A percentile compares a stretch with the other conserved stretches of the same genome.
phyloP scores from a whole-genome alignment of 23 tunicate species.

The Halocynthia roretzi region DNA sequence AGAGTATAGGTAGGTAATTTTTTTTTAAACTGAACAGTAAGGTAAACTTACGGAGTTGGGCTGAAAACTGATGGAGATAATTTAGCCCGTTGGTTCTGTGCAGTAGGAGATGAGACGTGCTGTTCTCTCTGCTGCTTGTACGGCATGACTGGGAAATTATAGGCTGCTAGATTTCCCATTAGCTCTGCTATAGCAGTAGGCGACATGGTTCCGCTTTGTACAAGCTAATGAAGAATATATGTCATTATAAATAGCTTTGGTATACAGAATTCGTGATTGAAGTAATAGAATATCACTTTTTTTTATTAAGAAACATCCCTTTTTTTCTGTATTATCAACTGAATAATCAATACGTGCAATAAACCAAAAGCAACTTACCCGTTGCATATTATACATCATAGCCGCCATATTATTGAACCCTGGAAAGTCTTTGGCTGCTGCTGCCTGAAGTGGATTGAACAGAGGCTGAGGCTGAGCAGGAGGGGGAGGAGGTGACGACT shows the following conservation, averaged over 20 bases:
- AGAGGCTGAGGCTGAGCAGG: conserved; percentile 3
- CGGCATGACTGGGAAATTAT: neutral
- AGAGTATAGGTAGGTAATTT: too few species aligned
- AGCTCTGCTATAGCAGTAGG: conserved; percentile 34
- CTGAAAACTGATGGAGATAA: neutral
- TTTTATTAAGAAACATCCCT: too few species aligned
- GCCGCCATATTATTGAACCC: conserved; percentile 5
- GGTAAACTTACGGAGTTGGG: conserved; percentile 6
- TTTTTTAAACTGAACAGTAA: too few species aligned
- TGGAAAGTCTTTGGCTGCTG: conserved; percentile 15
- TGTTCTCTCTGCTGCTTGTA: too few species aligned
- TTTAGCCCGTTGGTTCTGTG: neutral
- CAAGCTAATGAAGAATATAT: conserved; percentile 18
- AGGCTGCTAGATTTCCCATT: conserved; percentile 28
- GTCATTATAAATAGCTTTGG: neutral
- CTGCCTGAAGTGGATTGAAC: neutral
- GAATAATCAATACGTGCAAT: too few species aligned
- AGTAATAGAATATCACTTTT: too few species aligned
- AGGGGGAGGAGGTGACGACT: neutral
- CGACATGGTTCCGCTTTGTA: conserved; percentile 33
- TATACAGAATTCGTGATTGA: neutral
- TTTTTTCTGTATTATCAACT: too few species aligned
- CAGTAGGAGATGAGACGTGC: neutral
- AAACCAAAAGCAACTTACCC: neutral
- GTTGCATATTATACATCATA: conserved; percentile 11